Percentiles rank a stretch among this genome's conserved stretches.
phyloP scores from a whole-genome alignment of 2,888 invertebrate species.

The Volucella inanis region DNA sequence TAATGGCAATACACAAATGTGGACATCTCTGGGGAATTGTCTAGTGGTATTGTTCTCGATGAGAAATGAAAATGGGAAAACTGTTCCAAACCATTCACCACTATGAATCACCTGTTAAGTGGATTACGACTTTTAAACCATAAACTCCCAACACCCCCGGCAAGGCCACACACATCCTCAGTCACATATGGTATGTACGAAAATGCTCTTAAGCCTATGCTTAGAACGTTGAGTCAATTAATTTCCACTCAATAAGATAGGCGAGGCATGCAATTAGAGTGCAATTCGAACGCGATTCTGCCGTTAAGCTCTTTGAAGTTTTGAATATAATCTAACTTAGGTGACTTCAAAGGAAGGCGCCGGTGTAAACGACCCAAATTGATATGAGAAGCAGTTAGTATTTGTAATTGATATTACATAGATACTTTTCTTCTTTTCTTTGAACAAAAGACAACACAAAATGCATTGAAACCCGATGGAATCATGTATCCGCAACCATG shows the following conservation, averaged over 20 bases:
- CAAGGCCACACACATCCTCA: no score
- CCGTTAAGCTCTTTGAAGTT: constrained; percentile 22
- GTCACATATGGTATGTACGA: constrained; percentile 1
- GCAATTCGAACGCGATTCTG: constrained; percentile 26
- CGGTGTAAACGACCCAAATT: constrained; percentile 29
- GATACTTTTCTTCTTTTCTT: not conserved
- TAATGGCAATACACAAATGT: constrained; percentile 55
- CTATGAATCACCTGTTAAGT: constrained; percentile 64
- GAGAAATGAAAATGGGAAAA: no score
- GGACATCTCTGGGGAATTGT: constrained; percentile 52
- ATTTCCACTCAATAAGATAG: constrained; percentile 30
- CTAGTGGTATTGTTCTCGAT: not conserved
- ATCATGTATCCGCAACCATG: no score
- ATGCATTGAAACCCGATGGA: not conserved
- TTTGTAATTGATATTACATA: constrained; percentile 17
- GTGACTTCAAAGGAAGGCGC: constrained; percentile 25
- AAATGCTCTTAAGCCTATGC: constrained; percentile 31
- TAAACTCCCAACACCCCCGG: constrained; percentile 24
- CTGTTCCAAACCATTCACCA: not conserved
- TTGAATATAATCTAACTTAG: constrained; percentile 14
- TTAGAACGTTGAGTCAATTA: constrained; percentile 37
- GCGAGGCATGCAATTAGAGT: constrained; percentile 18
- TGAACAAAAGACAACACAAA: not conserved
- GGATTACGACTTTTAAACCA: constrained; percentile 61
- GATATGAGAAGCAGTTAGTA: not conserved